These are phyloP conservation scores for Oncorhynchus keta DNA, from an alignment of 2,113 vertebrate species.

Conservation along the genomic window DNA sequence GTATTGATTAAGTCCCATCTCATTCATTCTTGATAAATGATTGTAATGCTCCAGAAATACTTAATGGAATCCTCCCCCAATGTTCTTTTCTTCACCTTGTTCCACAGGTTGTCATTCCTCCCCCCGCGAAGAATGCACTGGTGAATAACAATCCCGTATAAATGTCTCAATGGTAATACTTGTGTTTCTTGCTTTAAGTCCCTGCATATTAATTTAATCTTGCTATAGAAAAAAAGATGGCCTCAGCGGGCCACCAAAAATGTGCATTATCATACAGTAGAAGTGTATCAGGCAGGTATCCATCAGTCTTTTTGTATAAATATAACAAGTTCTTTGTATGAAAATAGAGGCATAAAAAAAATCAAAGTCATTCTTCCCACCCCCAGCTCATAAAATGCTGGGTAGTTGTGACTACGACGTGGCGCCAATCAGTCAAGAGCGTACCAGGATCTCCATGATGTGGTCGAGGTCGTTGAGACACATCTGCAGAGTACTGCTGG, in stretches of 20 bases:
- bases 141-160: constrained; percentile 10
- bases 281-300: constrained; percentile 29
- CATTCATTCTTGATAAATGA: constrained; percentile 12
- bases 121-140: neutral
- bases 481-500: constrained; percentile 71
- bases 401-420: constrained; percentile 6
- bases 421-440: constrained; percentile 20
- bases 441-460: constrained; percentile 79
- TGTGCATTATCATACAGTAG: constrained; percentile 47
- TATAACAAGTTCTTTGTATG: constrained; percentile 42
- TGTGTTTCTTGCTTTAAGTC: constrained; percentile 18
- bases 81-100: neutral
- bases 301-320: constrained; percentile 34
- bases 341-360: constrained; percentile 33
- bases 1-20: constrained; percentile 28
- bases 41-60: constrained; percentile 31
- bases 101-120: constrained; percentile 5
- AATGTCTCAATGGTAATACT: constrained; percentile 28
- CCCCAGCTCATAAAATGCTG: constrained; percentile 9
- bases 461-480: constrained; percentile 79
- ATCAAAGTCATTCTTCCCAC: neutral
- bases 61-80: neutral
- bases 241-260: constrained; percentile 21
- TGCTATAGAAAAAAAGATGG: constrained; percentile 19
- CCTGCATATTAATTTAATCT: constrained; percentile 27